These are phyloP conservation scores for Motacilla alba DNA, from an alignment of 2,113 vertebrate genomes.

Conservation along the genomic window DNA sequence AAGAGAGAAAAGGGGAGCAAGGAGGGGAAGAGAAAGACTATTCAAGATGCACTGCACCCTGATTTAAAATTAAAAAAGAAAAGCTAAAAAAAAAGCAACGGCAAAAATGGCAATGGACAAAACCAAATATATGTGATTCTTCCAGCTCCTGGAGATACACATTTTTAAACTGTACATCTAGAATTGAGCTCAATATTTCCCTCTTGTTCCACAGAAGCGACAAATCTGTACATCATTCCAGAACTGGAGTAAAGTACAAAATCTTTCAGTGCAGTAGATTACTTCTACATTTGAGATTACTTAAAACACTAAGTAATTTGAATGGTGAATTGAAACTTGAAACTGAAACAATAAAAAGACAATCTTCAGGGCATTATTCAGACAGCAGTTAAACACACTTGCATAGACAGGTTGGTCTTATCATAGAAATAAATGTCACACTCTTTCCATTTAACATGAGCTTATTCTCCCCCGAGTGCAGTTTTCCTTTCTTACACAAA, in stretches of 20 bases:
- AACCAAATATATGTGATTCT: neutral
- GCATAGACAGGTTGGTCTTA: neutral
- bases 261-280: neutral
- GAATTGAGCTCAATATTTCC: neutral
- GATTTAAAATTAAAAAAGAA: neutral
- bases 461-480: neutral
- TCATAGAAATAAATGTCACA: neutral
- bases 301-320: neutral
- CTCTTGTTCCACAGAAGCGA: neutral
- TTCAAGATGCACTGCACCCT: neutral
- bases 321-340: neutral
- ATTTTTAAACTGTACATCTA: neutral
- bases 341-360: constrained; percentile 26
- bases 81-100: neutral
- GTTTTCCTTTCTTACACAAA: neutral
- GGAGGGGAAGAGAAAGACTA: neutral
- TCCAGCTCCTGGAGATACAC: neutral
- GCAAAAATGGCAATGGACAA: neutral
- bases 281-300: neutral
- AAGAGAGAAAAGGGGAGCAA: neutral
- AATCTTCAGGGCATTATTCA: neutral
- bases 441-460: neutral
- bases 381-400: neutral
- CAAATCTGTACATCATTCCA: neutral
- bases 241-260: neutral